These are phyloP conservation scores for Brachyrhaphis roseni DNA, from an alignment of 2,797 vertebrate species.

Conservation along the genomic window DNA sequence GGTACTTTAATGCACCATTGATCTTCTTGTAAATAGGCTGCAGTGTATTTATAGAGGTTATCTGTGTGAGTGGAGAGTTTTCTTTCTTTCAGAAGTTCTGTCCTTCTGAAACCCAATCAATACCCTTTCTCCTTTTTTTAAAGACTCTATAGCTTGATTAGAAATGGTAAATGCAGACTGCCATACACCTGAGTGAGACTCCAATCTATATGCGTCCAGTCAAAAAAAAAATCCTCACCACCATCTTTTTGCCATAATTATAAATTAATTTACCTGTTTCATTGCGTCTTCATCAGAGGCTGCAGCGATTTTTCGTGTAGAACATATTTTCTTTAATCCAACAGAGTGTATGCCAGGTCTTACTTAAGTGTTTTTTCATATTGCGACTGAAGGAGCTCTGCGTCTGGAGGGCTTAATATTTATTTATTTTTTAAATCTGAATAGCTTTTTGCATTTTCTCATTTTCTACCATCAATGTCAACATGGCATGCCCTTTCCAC, in stretches of 20 bases:
- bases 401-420: constrained; percentile 56
- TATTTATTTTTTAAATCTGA: constrained; percentile 48
- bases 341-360: constrained; percentile 59
- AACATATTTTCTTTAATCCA: constrained; percentile 71
- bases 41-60: constrained; percentile 14
- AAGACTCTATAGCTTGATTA: constrained; percentile 21
- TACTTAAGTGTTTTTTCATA: constrained; percentile 61
- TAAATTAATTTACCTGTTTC: constrained; percentile 59
- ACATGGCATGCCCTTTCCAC: constrained; percentile 28
- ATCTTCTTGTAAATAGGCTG: constrained; percentile 45
- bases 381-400: constrained; percentile 44
- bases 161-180: constrained; percentile 23
- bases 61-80: constrained; percentile 18
- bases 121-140: constrained; percentile 16
- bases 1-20: constrained; percentile 49
- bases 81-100: constrained; percentile 13
- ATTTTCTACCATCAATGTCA: constrained; percentile 51
- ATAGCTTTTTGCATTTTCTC: constrained; percentile 42
- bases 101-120: constrained; percentile 27
- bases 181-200: constrained; percentile 2
- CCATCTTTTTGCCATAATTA: constrained; percentile 59
- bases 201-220: not conserved
- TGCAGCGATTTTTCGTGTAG: constrained; percentile 61
- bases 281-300: constrained; percentile 54
- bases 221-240: too few relatives aligned